Evolutionary conservation across 2,888 invertebrate species (phyloP).

Genomic region (Sarcophaga rosellei): DNA sequence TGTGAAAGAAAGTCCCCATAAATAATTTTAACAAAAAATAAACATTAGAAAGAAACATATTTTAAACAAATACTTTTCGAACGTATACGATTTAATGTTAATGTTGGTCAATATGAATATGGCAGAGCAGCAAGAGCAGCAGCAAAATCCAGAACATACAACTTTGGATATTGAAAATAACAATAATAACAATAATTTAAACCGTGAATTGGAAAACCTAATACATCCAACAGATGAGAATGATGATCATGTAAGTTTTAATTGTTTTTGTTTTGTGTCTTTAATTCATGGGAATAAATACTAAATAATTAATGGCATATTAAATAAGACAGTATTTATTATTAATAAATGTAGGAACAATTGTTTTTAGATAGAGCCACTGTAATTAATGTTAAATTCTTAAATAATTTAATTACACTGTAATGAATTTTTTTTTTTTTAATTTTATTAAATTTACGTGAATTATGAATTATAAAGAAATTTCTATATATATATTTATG

Average conservation of each 20-base stretch:
- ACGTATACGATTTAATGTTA: neutral
- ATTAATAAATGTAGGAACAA: too few species aligned
- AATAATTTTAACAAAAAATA: neutral
- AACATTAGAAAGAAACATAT: neutral
- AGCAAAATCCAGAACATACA: slow-evolving; percentile 36
- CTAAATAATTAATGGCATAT: neutral
- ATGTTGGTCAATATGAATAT: slow-evolving; percentile 12
- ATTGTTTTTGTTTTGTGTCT: neutral
- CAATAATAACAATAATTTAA: slow-evolving; percentile 18
- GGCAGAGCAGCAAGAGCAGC: neutral
- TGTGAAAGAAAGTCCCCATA: neutral
- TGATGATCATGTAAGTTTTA: slow-evolving; percentile 56
- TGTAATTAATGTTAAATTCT: too few species aligned
- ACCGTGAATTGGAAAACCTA: slow-evolving; percentile 33
- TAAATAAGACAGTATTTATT: too few species aligned
- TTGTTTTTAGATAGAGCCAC: too few species aligned
- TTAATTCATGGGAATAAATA: neutral
- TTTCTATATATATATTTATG: too few species aligned
- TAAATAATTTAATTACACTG: too few species aligned
- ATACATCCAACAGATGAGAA: slow-evolving; percentile 14
- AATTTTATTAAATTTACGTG: too few species aligned
- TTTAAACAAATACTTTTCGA: neutral
- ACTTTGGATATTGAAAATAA: slow-evolving; percentile 50
- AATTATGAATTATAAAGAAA: too few species aligned
- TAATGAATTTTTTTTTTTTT: too few species aligned